These are phyloP conservation scores for Elanoides forficatus DNA, from an alignment of 2,113 vertebrate species.

Conservation along the genomic window DNA sequence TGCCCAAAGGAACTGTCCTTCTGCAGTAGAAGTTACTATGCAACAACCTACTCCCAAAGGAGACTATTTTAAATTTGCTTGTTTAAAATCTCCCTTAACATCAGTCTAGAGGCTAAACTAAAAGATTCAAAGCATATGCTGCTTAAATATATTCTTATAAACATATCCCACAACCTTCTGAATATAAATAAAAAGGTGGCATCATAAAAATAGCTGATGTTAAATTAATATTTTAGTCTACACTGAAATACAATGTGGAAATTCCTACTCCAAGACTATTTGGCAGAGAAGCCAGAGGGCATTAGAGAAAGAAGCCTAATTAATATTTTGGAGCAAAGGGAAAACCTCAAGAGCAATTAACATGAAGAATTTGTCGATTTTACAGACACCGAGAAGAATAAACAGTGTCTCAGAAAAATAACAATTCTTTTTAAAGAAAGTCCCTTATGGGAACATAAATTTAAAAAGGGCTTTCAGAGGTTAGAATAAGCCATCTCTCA, in stretches of 20 bases:
- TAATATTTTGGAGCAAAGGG: slow-evolving; percentile 7
- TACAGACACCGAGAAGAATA: slow-evolving; percentile 37
- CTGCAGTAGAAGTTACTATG: not conserved
- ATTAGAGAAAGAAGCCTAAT: slow-evolving; percentile 26
- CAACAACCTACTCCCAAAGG: not conserved
- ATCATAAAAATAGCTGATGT: not conserved
- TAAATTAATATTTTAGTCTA: not conserved
- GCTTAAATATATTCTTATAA: not conserved
- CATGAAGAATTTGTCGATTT: slow-evolving; percentile 8
- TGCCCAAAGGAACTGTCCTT: not conserved
- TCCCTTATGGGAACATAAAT: not conserved
- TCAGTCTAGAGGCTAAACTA: not conserved
- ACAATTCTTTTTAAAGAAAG: not conserved
- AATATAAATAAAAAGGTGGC: not conserved
- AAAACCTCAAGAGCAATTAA: slow-evolving; percentile 29
- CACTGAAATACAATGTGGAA: not conserved
- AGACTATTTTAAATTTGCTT: not conserved
- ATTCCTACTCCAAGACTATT: slow-evolving; percentile 20
- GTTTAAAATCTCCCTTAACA: not conserved
- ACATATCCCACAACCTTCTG: not conserved
- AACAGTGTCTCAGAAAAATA: slow-evolving; percentile 27
- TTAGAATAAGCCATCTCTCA: not conserved
- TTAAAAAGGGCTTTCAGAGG: slow-evolving; percentile 8
- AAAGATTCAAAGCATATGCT: not conserved
- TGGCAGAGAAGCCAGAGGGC: not conserved